Base-by-base conservation (phyloP, 2,888 invertebrate genomes). In the Lapara coniferarum region DNA sequence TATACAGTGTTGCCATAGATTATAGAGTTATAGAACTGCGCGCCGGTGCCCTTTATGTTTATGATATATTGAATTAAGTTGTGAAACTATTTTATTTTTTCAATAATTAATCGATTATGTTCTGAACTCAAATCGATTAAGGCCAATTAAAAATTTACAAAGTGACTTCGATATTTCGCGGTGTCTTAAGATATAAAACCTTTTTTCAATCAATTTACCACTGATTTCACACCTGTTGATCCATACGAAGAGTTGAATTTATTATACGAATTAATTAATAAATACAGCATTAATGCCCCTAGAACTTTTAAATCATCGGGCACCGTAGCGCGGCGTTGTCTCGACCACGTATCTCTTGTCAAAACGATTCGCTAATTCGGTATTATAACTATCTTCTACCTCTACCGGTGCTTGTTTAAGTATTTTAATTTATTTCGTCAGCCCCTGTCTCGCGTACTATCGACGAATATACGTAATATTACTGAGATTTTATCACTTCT, bases 371-470 rank as follows among this genome's bases (percentile, higher is more conserved):
- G 44, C 59, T 63, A 59, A 16, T 44, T 59, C 63, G 59, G 59
- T 53, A 53, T 69, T 69, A 16, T 69, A 46, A 69, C 71, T 71
- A 71, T 72, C 49, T 85, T 88, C 91, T 92, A 92, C 91, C 92
- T 92, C 91, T 86, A 82, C 81, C 86, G 92, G 91, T 92, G 91
- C 91, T 91, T 91, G 85, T 79, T 89, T 85, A 85, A 87, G 81
- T 81, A 76, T 78, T 81, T 81, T 75, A 78, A 52, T 63, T 68
- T 68, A 52, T 51, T 68, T 69, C 53, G 53, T 30, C 51, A n/a
- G 14, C 59, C 58, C 25, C 53, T 53, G 19, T 69, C 59, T 30
- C 58, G 44, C 53, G 19, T 69, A 52, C 52, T 44, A 44, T 67
- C 53, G 66, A 66, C 53, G 16, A 52, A 52, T 66, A 66, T 66